Percentiles rank a stretch among this genome's conserved stretches.
phyloP scores from a whole-genome alignment of 2,797 vertebrate genomes.

The Oreortyx pictus region DNA sequence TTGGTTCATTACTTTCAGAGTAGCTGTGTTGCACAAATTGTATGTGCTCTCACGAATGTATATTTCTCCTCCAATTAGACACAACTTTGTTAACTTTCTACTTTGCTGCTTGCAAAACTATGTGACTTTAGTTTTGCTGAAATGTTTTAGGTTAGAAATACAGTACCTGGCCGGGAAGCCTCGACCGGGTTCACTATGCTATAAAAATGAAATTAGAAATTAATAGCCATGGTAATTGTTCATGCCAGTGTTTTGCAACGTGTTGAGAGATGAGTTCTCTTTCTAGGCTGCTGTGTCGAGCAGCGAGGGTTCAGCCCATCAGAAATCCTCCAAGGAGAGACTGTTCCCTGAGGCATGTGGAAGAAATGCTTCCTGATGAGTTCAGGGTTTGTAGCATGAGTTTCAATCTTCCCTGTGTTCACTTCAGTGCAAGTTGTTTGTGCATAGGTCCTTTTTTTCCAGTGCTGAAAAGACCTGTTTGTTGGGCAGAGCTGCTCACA shows the following conservation, averaged over 20 bases:
- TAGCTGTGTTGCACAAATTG: conserved; percentile 55
- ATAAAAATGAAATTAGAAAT: conserved; percentile 55
- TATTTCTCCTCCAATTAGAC: conserved; percentile 48
- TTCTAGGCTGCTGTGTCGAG: not conserved
- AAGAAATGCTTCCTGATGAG: not conserved
- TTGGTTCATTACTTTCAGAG: conserved; percentile 58
- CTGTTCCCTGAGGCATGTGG: not conserved
- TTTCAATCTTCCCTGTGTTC: not conserved
- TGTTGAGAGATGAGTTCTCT: not conserved
- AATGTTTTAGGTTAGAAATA: conserved; percentile 56
- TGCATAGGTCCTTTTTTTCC: not conserved
- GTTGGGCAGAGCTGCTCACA: conserved; percentile 7
- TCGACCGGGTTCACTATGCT: not conserved
- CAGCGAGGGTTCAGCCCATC: not conserved
- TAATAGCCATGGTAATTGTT: conserved; percentile 69
- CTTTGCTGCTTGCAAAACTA: conserved; percentile 71
- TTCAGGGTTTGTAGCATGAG: not conserved
- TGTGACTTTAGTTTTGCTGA: conserved; percentile 61
- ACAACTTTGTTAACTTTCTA: conserved; percentile 51
- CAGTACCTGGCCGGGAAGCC: not conserved
- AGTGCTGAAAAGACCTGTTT: not conserved
- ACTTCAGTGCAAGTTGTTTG: not conserved
- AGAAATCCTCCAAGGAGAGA: not conserved
- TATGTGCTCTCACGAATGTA: conserved; percentile 53
- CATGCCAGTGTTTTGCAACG: not conserved